Percentiles rank a stretch among this genome's conserved stretches.
These are phyloP conservation scores for Conistra vaccinii DNA, from an alignment of 2,888 invertebrate genomes.

Conservation along the genomic window DNA sequence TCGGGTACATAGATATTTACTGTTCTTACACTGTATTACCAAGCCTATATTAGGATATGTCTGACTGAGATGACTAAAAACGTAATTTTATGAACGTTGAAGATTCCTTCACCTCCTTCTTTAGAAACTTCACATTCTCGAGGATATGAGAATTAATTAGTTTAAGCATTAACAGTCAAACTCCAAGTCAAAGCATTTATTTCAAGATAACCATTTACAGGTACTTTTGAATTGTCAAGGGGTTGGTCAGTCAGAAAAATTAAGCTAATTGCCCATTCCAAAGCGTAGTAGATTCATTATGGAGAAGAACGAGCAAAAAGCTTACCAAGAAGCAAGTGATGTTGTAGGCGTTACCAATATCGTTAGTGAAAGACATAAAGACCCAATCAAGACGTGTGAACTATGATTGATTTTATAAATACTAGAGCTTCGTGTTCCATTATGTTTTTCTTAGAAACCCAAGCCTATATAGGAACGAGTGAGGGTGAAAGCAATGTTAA, in stretches of 20 bases:
- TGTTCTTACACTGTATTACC: not conserved
- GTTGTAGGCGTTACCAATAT: not conserved
- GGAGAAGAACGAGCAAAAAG: too few relatives aligned
- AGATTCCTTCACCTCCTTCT: too few relatives aligned
- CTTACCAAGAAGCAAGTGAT: not conserved
- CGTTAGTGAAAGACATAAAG: not conserved
- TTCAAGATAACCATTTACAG: too few relatives aligned
- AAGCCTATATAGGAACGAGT: slow-evolving; percentile 7
- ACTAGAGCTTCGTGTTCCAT: slow-evolving; percentile 19
- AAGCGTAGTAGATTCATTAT: too few relatives aligned
- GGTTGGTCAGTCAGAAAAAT: too few relatives aligned
- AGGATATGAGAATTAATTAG: not conserved
- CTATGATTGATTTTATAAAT: slow-evolving; percentile 33
- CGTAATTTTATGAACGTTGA: not conserved
- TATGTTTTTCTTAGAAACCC: slow-evolving; percentile 46
- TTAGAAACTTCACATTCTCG: not conserved
- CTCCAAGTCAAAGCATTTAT: too few relatives aligned
- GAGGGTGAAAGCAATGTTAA: slow-evolving; percentile 50
- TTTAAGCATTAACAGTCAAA: not conserved
- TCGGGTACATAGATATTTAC: slow-evolving; percentile 1
- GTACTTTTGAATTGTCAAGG: too few relatives aligned
- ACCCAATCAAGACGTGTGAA: slow-evolving; percentile 23
- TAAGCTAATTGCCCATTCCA: too few relatives aligned
- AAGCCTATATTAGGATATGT: not conserved
- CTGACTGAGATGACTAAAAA: not conserved